Evolutionary conservation across 2,113 vertebrate genomes (phyloP).

Genomic region (Pseudolaguvia tuberculata): DNA sequence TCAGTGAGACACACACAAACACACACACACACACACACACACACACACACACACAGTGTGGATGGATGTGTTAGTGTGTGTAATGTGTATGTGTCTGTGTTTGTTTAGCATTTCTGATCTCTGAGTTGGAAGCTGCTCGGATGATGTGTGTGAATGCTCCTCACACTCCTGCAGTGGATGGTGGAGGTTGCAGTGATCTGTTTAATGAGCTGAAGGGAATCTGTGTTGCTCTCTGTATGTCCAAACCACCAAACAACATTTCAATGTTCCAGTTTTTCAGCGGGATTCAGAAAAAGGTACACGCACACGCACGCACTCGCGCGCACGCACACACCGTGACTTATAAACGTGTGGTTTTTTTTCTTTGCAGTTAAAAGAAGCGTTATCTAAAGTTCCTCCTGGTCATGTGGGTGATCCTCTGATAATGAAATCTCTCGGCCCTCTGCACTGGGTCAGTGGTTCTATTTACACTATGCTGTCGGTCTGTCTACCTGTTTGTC

Average conservation of each 20-base stretch:
- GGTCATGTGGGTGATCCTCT: constrained; percentile 86
- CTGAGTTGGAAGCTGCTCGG: constrained; percentile 91
- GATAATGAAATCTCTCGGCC: constrained; percentile 85
- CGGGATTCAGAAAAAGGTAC: constrained; percentile 96
- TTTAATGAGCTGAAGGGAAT: constrained; percentile 94
- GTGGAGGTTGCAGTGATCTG: constrained; percentile 80
- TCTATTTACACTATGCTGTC: not conserved
- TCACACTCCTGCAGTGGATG: constrained; percentile 81
- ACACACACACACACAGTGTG: not conserved
- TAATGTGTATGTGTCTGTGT: not conserved
- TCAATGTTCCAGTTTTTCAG: constrained; percentile 99
- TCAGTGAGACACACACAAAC: constrained; percentile 74
- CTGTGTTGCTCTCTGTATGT: constrained; percentile 96
- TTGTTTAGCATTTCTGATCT: constrained; percentile 87
- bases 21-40: not conserved
- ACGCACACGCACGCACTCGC: too few species aligned
- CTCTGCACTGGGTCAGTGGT: constrained; percentile 84
- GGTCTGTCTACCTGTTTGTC: not conserved
- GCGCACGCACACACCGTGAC: too few species aligned
- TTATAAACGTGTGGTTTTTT: not conserved
- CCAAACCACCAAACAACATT: constrained; percentile 96
- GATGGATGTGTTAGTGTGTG: not conserved
- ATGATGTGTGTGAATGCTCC: constrained; percentile 87
- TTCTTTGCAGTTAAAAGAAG: constrained; percentile 86
- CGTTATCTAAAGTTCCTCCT: constrained; percentile 82